Evolutionary conservation across 2,113 vertebrate species (phyloP), one percentile per base, ranked within the genome.

Genomic region (Lophius piscatorius): DNA sequence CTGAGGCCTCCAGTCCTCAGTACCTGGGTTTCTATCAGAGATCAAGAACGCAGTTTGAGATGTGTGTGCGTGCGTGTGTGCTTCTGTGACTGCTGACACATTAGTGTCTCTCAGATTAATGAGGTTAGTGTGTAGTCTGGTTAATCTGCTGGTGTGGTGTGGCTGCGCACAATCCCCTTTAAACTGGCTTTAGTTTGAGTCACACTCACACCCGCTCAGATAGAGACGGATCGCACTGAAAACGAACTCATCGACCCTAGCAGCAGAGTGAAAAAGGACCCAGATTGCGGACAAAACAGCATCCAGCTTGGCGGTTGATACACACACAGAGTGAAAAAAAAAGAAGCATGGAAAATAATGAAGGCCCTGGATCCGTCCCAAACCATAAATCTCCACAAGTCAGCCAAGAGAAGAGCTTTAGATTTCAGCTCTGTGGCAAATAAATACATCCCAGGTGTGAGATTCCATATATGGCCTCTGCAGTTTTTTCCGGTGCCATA

Each of bases 71-170:
- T 59, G 52, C 48, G 39, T 50, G 33, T 39, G 48, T 34, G 63
- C 45, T 42, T 61, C 39, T 62, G 63, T 36, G 56, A 56, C 44
- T 66, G 48, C 46, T 67, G 73, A 73, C 60, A 73, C 63, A 34
- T 31, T 56, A 38, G 70, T 64, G 45, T 51, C 41, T 54, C 34
- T 72, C 63, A 61, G 64, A 82, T 76, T 76, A 78, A 70, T 74
- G 59, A 81, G 68, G 49, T 76, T 70, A 33, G 57, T 65, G 60
- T 71, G 68, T 63, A 76, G 72, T 50, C 59, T 26, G 44, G 50
- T 74, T 84, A 84, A 84, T 81, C 82, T 84, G 77, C 48, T 66
- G 22, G 58, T 76, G 67, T 63, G 71, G 56, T 69, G 64, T 47
- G 50, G 44, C 41, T 57, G 22, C 2, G 5, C 61, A 20, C 34